Base-by-base conservation (phyloP, 2,797 vertebrate species). In the Pangasius macronema region DNA sequence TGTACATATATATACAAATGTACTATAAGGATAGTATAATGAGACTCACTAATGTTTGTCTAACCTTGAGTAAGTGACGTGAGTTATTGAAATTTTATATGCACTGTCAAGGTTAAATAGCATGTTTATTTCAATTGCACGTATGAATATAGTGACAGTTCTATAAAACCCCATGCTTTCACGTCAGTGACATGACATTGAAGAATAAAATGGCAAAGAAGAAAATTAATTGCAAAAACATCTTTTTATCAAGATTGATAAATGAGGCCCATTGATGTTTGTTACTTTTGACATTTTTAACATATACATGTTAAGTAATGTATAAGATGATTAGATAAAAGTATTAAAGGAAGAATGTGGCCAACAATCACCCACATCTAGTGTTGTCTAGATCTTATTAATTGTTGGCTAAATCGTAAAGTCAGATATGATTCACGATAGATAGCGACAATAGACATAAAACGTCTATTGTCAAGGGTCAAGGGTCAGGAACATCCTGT, bases 401-500 rank as follows among this genome's bases (percentile, higher is more conserved):
- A 84, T 36, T 39, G 39, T 59, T 80, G 75, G 33, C 63, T 67
- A 30, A 76, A 61, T 22, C 24, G 36, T 13, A 63, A 49, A 20
- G 33, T 59, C 75, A 42, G 30, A 46, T 85, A 65, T 24, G 16
- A 76, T 16, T 49, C 39, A 27, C n/a, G 4, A 61, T 6, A 83
- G 61, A 83, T 51, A 83, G 81, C 59, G 10, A 77, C 42, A 82
- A 57, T 49, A 49, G 77, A 18, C 49, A 9, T 57, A 27, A 5
- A 30, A 5, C 0, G n/a, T n/a, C n/a, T n/a, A n/a, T n/a, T n/a
- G n/a, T n/a, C n/a, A 70, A 57, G 85, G 89, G 75, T 88, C 84
- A 24, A 5, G 27, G 84, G 67, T 84, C 88, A 67, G 82, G 90
- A 84, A 3, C 90, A 90, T 89, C 90, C 83, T 90, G 88, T 85